Base-by-base conservation (phyloP, 2,797 vertebrate species). In the Myoxocephalus aenaeus region DNA sequence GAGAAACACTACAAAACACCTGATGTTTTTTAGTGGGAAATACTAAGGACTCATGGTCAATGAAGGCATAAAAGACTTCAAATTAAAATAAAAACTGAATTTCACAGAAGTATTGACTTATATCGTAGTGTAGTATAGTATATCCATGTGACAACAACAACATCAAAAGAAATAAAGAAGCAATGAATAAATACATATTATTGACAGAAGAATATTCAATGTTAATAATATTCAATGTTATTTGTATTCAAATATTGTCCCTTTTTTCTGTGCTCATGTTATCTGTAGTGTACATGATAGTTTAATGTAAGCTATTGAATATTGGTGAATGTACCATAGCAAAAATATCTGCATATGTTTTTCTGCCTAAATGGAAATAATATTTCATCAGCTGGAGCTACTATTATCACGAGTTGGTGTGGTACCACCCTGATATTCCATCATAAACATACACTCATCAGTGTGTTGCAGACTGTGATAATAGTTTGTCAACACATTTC, bases 1-100 rank as follows among this genome's bases (percentile, higher is more conserved):
- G 18, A 81, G 58, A 57, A 90, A 85, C 73, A 80, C 72, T 0
- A 76, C 65, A 75, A 90, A 79, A 79, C 58, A 69, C 22, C 11
- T 89, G 17, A 82, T 84, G 73, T 38, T 20, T 57, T 80, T 14
- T 51, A 71, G 34, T 50, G 5, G 20, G 32, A 65, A 57, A 44
- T 27, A 71, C 7, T 11, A 56, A 56, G 1, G 8, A 48, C 4
- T 50, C 22, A 51, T 22, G 38, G 25, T 69, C 6, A 46, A 34
- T 22, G 32, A 56, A 40, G 13, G 8, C 22, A 61, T 38, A 27
- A 77, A 22, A 25, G 3, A 46, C 3, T 65, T 44, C 1, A 46
- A 22, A 56, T 40, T 3, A 46, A 67, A 61, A 22, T 46, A 11
- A 57, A 63, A 73, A 54, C 2, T 15, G n/a, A 14, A 38, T 65